Evolutionary conservation across 2,888 invertebrate genomes (phyloP).

Genomic region (Cynaeus angustus): DNA sequence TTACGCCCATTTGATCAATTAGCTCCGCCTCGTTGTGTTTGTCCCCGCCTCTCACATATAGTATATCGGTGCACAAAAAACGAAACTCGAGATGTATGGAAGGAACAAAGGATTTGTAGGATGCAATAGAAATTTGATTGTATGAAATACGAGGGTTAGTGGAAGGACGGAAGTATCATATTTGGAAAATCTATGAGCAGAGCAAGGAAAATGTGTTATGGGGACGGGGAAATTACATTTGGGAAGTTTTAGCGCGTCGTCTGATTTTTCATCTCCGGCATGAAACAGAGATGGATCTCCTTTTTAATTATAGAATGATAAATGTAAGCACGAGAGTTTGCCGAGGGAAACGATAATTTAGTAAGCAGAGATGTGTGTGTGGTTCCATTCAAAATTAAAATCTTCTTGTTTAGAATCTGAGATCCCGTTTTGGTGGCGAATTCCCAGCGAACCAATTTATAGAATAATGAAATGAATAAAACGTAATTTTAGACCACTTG

Average conservation of each 20-base stretch:
- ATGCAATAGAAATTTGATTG: constrained; percentile 13
- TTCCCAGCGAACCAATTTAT: too few relatives aligned
- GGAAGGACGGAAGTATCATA: constrained; percentile 4
- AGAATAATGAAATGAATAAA: too few relatives aligned
- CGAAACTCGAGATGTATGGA: neutral
- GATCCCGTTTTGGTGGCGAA: too few relatives aligned
- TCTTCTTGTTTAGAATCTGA: too few relatives aligned
- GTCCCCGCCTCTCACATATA: neutral
- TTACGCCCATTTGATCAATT: too few relatives aligned
- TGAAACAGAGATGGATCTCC: constrained; percentile 2
- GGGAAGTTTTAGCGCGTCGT: constrained; percentile 2
- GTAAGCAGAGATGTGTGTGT: too few relatives aligned
- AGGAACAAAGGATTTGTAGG: neutral
- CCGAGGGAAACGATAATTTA: neutral
- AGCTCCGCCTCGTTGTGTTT: too few relatives aligned
- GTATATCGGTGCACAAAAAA: neutral
- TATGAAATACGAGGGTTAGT: neutral
- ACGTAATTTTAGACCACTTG: too few relatives aligned
- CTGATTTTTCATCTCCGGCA: constrained; percentile 13
- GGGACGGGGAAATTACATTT: constrained; percentile 11
- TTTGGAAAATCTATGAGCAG: constrained; percentile 11
- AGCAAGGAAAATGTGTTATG: constrained; percentile 1
- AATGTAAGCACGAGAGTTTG: constrained; percentile 1
- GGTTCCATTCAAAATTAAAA: too few relatives aligned
- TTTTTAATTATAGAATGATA: constrained; percentile 11